phyloP scores from a whole-genome alignment of 2,797 vertebrate species.

The Gobio occitaniae region DNA sequence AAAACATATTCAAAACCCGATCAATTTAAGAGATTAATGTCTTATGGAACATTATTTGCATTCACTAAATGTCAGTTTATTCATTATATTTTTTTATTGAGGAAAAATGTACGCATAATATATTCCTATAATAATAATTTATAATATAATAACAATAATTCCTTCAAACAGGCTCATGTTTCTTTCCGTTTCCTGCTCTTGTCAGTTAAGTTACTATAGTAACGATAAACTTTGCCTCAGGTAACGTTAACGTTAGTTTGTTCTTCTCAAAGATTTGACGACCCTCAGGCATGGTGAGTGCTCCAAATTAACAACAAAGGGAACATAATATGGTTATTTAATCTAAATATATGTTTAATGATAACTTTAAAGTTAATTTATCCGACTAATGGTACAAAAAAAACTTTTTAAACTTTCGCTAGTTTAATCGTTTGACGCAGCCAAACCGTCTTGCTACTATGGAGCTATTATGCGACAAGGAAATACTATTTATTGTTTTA shows the following conservation, averaged over 20 bases:
- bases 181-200: too few relatives aligned
- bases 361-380: neutral
- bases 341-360: neutral
- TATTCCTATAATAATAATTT: neutral
- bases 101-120: neutral
- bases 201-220: conserved; percentile 50
- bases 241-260: too few relatives aligned
- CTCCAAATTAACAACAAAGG: conserved; percentile 35
- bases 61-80: neutral
- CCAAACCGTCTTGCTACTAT: neutral
- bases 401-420: neutral
- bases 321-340: neutral
- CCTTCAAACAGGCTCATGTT: neutral
- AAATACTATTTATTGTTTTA: neutral
- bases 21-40: neutral
- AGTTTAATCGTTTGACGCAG: neutral
- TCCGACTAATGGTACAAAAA: neutral
- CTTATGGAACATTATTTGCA: neutral
- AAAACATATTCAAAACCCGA: neutral
- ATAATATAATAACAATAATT: neutral
- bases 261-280: neutral
- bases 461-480: neutral
- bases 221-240: conserved; percentile 61
- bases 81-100: neutral
- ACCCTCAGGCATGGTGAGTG: conserved; percentile 61